These are phyloP conservation scores for Melitaea cinxia DNA, from an alignment of 1,140 invertebrate species.

Conservation along the genomic window DNA sequence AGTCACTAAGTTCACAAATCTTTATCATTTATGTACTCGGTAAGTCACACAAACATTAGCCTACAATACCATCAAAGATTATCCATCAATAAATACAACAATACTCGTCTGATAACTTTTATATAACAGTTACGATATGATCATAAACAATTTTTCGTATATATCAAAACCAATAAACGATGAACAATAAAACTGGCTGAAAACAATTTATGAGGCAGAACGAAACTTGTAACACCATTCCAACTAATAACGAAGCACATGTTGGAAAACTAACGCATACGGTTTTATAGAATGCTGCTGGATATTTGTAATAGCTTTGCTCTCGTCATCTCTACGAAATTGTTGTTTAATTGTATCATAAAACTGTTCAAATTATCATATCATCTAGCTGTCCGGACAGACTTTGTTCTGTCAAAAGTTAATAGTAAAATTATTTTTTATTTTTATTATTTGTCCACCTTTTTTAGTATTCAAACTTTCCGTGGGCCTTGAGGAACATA, in stretches of 20 bases:
- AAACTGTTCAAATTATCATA: too few species aligned
- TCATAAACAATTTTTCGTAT: conserved; percentile 23
- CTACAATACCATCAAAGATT: too few species aligned
- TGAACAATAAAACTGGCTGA: conserved; percentile 28
- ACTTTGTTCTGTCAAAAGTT: too few species aligned
- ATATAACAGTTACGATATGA: background rate
- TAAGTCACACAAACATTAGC: too few species aligned
- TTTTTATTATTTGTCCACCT: too few species aligned
- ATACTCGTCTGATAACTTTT: background rate
- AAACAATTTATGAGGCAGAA: conserved; percentile 33
- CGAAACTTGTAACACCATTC: conserved; percentile 28
- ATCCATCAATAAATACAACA: too few species aligned
- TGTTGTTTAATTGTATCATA: background rate
- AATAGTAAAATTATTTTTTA: too few species aligned
- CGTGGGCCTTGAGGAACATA: too few species aligned
- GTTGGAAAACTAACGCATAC: conserved; percentile 22
- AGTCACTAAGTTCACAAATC: too few species aligned
- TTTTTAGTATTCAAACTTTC: too few species aligned
- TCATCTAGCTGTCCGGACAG: too few species aligned
- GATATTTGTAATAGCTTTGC: background rate
- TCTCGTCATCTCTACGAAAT: background rate
- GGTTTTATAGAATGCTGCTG: background rate
- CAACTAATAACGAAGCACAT: conserved; percentile 34
- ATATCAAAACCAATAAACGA: conserved; percentile 25
- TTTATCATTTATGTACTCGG: too few species aligned